A percentile compares a stretch with the other conserved stretches of the same genome.
These are phyloP conservation scores for Delphinapterus leucas DNA, from an alignment of 2,113 vertebrate species.

Conservation along the genomic window DNA sequence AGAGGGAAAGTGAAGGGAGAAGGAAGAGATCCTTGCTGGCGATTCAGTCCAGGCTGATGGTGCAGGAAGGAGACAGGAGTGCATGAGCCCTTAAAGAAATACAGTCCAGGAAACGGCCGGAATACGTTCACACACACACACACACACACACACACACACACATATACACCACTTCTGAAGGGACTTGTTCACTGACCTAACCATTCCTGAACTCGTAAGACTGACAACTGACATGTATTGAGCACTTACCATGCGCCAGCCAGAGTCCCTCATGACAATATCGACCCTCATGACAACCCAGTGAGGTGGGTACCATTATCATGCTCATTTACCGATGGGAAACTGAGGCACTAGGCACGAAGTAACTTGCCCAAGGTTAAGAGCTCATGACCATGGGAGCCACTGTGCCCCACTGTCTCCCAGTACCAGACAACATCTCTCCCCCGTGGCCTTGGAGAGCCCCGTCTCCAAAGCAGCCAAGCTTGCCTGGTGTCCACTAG, in stretches of 20 bases:
- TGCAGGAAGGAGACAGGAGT: neutral
- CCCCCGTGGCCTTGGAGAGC: rapidly evolving
- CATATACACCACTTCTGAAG: constrained; percentile 60
- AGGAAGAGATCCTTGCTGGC: neutral
- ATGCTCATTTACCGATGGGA: neutral
- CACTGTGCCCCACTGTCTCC: too few species aligned
- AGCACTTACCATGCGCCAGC: neutral
- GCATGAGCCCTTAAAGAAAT: neutral
- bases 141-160: neutral
- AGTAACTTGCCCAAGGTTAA: neutral
- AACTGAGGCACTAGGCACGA: neutral
- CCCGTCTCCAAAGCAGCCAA: neutral
- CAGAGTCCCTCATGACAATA: neutral
- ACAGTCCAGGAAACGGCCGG: neutral
- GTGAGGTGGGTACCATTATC: rapidly evolving
- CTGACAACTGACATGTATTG: neutral
- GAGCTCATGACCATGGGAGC: neutral
- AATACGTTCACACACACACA: neutral
- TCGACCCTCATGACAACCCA: rapidly evolving
- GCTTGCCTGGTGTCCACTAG: neutral
- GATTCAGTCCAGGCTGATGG: neutral
- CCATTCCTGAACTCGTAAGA: constrained; percentile 55
- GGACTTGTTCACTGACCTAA: constrained; percentile 42
- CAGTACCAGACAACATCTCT: rapidly evolving
- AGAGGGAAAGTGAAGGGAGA: neutral